Conservation (phyloP, 2,113 vertebrate genomes). For the Amphiprion ocellaris region DNA sequence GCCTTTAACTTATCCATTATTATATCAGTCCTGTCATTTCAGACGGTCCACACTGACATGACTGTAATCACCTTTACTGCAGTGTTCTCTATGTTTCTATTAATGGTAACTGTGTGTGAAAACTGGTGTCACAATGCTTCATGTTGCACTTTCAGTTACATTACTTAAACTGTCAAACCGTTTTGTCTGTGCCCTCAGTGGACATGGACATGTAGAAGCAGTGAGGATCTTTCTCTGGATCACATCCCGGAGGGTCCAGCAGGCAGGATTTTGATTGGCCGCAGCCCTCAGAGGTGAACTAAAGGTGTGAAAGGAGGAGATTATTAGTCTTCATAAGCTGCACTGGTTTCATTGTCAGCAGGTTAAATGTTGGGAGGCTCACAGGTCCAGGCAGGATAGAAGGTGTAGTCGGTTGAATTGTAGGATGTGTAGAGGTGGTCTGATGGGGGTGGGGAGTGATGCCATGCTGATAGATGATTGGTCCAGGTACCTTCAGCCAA, state of each 20-base stretch:
- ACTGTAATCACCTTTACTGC: too few relatives aligned
- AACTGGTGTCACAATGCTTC: background rate
- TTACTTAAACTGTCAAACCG: conserved; percentile 19
- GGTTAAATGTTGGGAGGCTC: conserved; percentile 54
- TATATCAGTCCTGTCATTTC: background rate
- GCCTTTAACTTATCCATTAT: too few relatives aligned
- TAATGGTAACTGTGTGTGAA: too few relatives aligned
- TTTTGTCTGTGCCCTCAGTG: conserved; percentile 38
- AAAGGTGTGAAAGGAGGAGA: conserved; percentile 7
- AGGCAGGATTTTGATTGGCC: conserved; percentile 88
- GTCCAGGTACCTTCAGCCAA: conserved; percentile 89
- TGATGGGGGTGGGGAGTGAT: conserved; percentile 63
- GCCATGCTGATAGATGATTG: conserved; percentile 82
- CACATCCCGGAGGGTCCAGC: conserved; percentile 85
- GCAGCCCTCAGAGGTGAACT: conserved; percentile 88
- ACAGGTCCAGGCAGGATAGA: conserved; percentile 81
- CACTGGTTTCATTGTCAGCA: background rate
- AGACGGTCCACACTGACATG: too few relatives aligned
- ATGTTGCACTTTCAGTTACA: too few relatives aligned
- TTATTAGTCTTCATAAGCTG: too few relatives aligned
- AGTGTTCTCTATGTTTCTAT: too few relatives aligned
- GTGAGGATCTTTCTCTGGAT: conserved; percentile 76
- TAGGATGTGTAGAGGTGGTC: conserved; percentile 20
- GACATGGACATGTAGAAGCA: conserved; percentile 89
- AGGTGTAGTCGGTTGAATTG: conserved; percentile 39